phyloP scores from a whole-genome alignment of 1,140 invertebrate genomes.

The Planococcus citri region DNA sequence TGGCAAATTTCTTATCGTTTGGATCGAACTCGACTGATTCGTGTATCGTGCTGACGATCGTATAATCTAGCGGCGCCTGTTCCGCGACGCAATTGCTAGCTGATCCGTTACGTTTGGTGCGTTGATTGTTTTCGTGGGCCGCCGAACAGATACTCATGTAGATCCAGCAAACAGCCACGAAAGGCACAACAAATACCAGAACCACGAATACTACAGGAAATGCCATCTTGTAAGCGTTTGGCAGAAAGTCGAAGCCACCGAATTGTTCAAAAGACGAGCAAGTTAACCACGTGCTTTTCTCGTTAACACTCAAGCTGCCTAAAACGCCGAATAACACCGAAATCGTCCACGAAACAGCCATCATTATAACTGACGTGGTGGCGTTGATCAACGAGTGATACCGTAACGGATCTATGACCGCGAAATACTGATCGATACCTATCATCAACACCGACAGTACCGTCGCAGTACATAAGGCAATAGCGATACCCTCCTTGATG shows the following conservation, averaged over 20 bases:
- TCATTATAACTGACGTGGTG: constrained; percentile 51
- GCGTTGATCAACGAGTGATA: constrained; percentile 66
- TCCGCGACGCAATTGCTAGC: constrained; percentile 22
- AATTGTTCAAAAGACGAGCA: background rate
- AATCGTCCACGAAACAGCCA: constrained; percentile 51
- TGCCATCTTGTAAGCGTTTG: constrained; percentile 21
- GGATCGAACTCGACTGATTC: background rate
- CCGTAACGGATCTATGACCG: constrained; percentile 72
- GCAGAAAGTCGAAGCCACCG: background rate
- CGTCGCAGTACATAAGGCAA: constrained; percentile 40
- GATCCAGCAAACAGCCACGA: constrained; percentile 39
- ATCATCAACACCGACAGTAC: constrained; percentile 65
- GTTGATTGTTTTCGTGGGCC: constrained; percentile 40
- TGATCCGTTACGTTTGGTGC: constrained; percentile 39
- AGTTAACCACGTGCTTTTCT: background rate
- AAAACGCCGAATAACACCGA: constrained; percentile 43
- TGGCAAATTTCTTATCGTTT: background rate
- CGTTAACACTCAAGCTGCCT: constrained; percentile 32
- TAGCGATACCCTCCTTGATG: constrained; percentile 39
- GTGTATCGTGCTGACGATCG: background rate
- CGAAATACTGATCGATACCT: constrained; percentile 72
- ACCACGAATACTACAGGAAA: constrained; percentile 27
- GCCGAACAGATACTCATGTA: constrained; percentile 40
- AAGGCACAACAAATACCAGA: constrained; percentile 36
- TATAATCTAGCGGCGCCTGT: constrained; percentile 8